Percentiles rank a stretch among this genome's conserved stretches.
These are phyloP conservation scores for Sturmia bella DNA, from an alignment of 2,888 invertebrate species.

Conservation along the genomic window DNA sequence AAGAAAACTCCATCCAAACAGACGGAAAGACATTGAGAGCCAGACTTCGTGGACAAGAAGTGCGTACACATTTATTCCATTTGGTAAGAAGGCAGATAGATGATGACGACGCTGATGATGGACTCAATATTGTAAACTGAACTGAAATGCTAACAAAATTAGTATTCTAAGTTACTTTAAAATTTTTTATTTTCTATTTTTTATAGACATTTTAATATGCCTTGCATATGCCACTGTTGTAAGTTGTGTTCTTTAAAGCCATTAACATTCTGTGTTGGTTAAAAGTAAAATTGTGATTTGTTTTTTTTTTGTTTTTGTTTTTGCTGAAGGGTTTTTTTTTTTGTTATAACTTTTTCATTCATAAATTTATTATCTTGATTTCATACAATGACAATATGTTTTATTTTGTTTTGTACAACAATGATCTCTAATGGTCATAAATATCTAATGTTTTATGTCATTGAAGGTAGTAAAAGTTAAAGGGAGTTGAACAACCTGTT, in stretches of 20 bases:
- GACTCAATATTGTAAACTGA: slow-evolving; percentile 58
- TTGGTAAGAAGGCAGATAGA: background rate
- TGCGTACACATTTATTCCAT: slow-evolving; percentile 41
- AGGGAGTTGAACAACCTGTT: slow-evolving; percentile 32
- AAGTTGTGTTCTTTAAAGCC: slow-evolving; percentile 31
- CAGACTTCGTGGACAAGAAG: slow-evolving; percentile 46
- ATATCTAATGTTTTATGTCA: slow-evolving; percentile 51
- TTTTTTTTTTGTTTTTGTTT: slow-evolving; percentile 41
- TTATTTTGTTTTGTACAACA: slow-evolving; percentile 2
- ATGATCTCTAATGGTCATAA: slow-evolving; percentile 43
- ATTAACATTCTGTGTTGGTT: slow-evolving; percentile 42
- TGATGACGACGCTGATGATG: slow-evolving; percentile 29
- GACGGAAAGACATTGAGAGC: slow-evolving; percentile 27
- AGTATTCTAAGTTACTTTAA: slow-evolving; percentile 57
- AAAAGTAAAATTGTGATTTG: slow-evolving; percentile 47
- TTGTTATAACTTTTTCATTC: slow-evolving; percentile 57
- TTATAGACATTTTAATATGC: slow-evolving; percentile 28
- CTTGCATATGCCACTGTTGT: slow-evolving; percentile 54
- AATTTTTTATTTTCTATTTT: background rate
- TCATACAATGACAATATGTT: slow-evolving; percentile 56
- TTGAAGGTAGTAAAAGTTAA: background rate
- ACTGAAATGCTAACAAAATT: slow-evolving; percentile 43
- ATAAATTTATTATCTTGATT: slow-evolving; percentile 56
- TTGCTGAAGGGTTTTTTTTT: background rate
- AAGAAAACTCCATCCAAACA: slow-evolving; percentile 16